A percentile compares a stretch with the other conserved stretches of the same genome.
Evolutionary conservation across 2,888 invertebrate species (phyloP).

Genomic region (Eucriotettix oculatus): DNA sequence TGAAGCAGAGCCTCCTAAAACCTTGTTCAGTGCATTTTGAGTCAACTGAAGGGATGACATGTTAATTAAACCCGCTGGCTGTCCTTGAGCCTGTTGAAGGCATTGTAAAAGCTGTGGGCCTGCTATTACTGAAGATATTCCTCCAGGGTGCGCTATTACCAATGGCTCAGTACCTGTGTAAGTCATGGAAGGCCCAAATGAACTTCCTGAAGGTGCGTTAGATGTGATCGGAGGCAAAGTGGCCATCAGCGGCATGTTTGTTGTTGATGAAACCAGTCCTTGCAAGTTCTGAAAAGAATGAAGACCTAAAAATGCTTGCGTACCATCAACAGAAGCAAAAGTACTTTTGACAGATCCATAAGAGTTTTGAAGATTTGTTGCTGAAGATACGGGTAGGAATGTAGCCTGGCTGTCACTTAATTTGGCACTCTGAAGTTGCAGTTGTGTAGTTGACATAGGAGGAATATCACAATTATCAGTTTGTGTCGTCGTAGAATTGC

Average conservation of each 20-base stretch:
- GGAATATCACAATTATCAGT: slow-evolving; percentile 1
- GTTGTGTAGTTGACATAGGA: not conserved
- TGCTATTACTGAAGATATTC: slow-evolving; percentile 7
- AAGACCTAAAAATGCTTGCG: slow-evolving; percentile 4
- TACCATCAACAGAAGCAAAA: not conserved
- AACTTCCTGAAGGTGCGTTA: not conserved
- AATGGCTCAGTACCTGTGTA: slow-evolving; percentile 9
- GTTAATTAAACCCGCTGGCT: slow-evolving; percentile 7
- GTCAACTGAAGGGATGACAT: slow-evolving; percentile 10
- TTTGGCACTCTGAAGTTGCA: not conserved
- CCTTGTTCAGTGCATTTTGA: slow-evolving; percentile 8
- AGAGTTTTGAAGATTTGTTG: not conserved
- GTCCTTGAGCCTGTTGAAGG: slow-evolving; percentile 8
- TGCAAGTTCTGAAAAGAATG: slow-evolving; percentile 8
- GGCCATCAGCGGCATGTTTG: slow-evolving; percentile 7
- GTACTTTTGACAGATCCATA: not conserved
- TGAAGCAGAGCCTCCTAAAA: not conserved
- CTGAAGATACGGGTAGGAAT: not conserved
- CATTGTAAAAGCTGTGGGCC: slow-evolving; percentile 10
- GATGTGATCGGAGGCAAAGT: slow-evolving; percentile 3
- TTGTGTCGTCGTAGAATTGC: slow-evolving; percentile 7
- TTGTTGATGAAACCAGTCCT: slow-evolving; percentile 8
- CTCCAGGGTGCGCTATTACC: slow-evolving; percentile 11
- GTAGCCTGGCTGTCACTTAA: not conserved
- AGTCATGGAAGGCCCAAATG: not conserved